A percentile compares a stretch with the other conserved stretches of the same genome.
These are phyloP conservation scores for Polylopha cassiicola DNA, from an alignment of 2,888 invertebrate genomes.

Conservation along the genomic window DNA sequence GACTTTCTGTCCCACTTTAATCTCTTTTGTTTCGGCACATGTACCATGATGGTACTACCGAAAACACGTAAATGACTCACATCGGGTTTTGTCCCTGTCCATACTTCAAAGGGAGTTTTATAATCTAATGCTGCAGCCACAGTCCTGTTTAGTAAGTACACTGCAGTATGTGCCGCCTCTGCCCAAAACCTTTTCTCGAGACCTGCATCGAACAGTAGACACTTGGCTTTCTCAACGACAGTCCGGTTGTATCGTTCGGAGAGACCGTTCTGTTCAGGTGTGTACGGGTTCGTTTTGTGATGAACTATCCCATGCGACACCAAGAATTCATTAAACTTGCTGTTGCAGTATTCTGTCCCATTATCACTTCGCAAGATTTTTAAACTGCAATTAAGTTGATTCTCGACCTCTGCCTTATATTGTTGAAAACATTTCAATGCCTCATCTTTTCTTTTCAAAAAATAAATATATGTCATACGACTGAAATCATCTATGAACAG, in stretches of 20 bases:
- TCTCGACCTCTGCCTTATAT: constrained; percentile 33
- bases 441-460: constrained; percentile 37
- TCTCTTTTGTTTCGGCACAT: constrained; percentile 26
- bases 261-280: too few relatives aligned
- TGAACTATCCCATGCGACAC: constrained; percentile 4
- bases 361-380: constrained; percentile 23
- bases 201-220: constrained; percentile 3
- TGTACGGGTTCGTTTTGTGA: too few relatives aligned
- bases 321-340: background rate
- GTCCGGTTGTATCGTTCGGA: constrained; percentile 9
- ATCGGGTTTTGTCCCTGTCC: constrained; percentile 9
- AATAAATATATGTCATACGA: constrained; percentile 24
- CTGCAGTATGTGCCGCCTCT: constrained; percentile 14
- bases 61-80: constrained; percentile 25
- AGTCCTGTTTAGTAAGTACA: constrained; percentile 13
- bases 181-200: constrained; percentile 13
- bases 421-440: constrained; percentile 25
- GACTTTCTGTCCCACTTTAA: constrained; percentile 29
- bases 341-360: background rate
- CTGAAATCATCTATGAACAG: constrained; percentile 36
- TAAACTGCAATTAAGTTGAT: constrained; percentile 29
- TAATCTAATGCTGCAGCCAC: constrained; percentile 1
- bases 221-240: constrained; percentile 9
- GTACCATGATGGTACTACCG: constrained; percentile 25
- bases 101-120: constrained; percentile 6